Conservation (phyloP, 2,888 invertebrate genomes). For the Tetragonula carbonaria region DNA sequence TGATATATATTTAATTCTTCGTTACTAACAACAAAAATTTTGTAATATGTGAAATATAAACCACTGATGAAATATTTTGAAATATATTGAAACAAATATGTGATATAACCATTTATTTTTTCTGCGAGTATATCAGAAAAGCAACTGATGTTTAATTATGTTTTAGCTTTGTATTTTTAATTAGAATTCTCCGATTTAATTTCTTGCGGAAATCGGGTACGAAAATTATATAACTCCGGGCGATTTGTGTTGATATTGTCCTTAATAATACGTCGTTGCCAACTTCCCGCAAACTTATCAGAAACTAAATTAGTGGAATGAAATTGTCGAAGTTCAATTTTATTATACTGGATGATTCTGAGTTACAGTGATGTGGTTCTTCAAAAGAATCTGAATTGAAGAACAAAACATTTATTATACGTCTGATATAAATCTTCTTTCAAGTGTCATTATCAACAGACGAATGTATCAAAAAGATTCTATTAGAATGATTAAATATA, state of each 20-base stretch:
- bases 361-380: background rate
- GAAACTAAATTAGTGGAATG: constrained; percentile 9
- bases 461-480: too few species aligned
- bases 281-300: background rate
- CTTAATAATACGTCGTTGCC: background rate
- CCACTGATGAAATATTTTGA: background rate
- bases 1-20: too few species aligned
- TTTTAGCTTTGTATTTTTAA: background rate
- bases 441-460: too few species aligned
- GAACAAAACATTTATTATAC: background rate
- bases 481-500: too few species aligned
- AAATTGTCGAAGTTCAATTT: background rate
- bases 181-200: background rate
- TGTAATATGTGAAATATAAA: too few species aligned
- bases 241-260: background rate
- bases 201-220: background rate
- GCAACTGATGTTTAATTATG: background rate
- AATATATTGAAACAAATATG: background rate
- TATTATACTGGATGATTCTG: background rate
- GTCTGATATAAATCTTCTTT: background rate
- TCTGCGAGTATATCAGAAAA: background rate
- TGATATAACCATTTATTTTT: background rate
- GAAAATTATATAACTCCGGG: constrained; percentile 3
- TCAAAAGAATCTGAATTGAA: background rate
- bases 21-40: too few species aligned